Conservation (phyloP, 2,888 invertebrate genomes). For the Eupeodes luniger region DNA sequence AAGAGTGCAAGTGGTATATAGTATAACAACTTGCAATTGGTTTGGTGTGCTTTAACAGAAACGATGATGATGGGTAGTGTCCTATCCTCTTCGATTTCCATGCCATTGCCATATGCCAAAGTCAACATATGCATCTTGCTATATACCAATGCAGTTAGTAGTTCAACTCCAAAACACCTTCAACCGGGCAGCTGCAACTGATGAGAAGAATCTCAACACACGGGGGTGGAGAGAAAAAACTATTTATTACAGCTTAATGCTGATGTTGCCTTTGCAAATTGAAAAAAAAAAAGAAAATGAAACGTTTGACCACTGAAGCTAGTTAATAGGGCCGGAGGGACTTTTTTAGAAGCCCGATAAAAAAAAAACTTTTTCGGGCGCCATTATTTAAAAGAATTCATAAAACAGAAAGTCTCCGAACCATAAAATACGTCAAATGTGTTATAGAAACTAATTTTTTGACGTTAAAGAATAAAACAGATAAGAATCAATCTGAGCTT, state of each 20-base stretch:
- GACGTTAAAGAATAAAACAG: too few species aligned
- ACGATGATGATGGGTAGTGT: conserved; percentile 10
- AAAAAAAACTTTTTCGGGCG: background rate
- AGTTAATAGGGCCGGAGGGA: background rate
- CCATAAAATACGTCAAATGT: too few species aligned
- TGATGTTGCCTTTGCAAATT: conserved; percentile 58
- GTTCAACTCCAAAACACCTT: conserved; percentile 1
- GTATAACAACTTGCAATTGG: conserved; percentile 5
- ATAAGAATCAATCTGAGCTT: too few species aligned
- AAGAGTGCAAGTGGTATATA: conserved; percentile 13
- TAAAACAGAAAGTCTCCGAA: too few species aligned
- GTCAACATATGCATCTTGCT: conserved; percentile 21
- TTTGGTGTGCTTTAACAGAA: background rate
- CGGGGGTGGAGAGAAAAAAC: conserved; percentile 17
- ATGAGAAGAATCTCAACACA: conserved; percentile 35
- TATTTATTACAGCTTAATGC: conserved; percentile 66
- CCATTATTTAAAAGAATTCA: too few species aligned
- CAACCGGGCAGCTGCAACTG: background rate
- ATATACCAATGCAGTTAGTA: background rate
- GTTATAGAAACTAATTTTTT: too few species aligned
- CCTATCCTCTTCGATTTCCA: background rate
- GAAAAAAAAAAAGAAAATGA: conserved; percentile 46
- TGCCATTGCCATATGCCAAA: conserved; percentile 31
- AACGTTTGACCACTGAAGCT: conserved; percentile 61
- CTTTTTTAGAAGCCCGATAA: background rate